A percentile compares a stretch with the other conserved stretches of the same genome.
phyloP scores from a whole-genome alignment of 2,797 vertebrate species.

The Erpetoichthys calabaricus region DNA sequence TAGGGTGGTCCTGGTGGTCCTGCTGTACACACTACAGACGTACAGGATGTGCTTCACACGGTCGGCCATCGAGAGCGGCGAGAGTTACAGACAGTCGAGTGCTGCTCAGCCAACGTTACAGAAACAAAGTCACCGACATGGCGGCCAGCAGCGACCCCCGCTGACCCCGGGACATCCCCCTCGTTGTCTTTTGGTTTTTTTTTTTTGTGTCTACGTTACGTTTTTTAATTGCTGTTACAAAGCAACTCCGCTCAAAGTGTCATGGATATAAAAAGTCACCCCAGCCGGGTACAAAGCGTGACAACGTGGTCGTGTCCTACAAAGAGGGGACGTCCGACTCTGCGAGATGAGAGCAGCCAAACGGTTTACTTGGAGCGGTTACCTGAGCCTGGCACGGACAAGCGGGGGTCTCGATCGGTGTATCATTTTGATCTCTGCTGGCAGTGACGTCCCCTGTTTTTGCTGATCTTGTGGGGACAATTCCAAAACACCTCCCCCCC shows the following conservation, averaged over 20 bases:
- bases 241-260: conserved; percentile 24
- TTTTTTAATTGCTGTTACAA: conserved; percentile 15
- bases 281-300: conserved; percentile 6
- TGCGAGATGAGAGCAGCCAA: too few relatives aligned
- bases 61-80: conserved; percentile 40
- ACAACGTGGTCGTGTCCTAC: not conserved
- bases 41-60: conserved; percentile 53
- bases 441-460: too few relatives aligned
- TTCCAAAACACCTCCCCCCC: too few relatives aligned
- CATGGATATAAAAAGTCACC: conserved; percentile 11
- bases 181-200: too few relatives aligned
- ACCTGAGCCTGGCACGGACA: too few relatives aligned
- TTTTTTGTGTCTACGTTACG: too few relatives aligned
- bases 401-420: too few relatives aligned
- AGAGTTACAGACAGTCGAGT: conserved; percentile 56
- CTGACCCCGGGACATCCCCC: too few relatives aligned
- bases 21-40: conserved; percentile 39
- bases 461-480: too few relatives aligned
- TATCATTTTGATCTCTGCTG: too few relatives aligned
- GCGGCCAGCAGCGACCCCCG: too few relatives aligned
- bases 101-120: conserved; percentile 44
- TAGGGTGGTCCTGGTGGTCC: conserved; percentile 45
- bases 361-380: too few relatives aligned
- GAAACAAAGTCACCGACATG: conserved; percentile 34
- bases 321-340: conserved; percentile 16